Evolutionary conservation across 2,888 invertebrate genomes (phyloP), one percentile per base, ranked within the genome.

Genomic region (Physocephala rufipes): DNA sequence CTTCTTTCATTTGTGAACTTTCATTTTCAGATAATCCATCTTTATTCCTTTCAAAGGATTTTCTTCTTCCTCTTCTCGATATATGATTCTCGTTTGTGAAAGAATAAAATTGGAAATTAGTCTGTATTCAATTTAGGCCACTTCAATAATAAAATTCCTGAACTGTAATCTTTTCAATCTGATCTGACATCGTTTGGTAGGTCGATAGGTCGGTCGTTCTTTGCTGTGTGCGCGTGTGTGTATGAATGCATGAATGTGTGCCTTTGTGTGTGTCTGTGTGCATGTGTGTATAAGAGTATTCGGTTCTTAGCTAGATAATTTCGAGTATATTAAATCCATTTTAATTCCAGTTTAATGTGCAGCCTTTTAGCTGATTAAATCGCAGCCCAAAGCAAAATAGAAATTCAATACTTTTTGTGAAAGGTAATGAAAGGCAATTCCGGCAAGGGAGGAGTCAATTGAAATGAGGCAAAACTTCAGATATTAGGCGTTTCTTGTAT

Each of bases 341-440:
- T 45, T 63, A 63, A 63, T 53, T 36, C 53, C 66, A 21, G 36
- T 36, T 47, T 21, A 36, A 55, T 36, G 36, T 28, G 30, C 19
- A 36, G 21, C 66, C 55, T 53, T 36, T 66, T 66, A 66, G 55
- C 19, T 53, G 66, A 36, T 36, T 36, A 53, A 45, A 64, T 64
- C 49, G 53, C 19, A 51, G 26, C 30, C n/a, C 30, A 65, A 53
- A 28, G 2, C 66, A 53, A 53, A 53, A 36, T 66, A 21, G 43
- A 53, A 51, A 53, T 51, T 12, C 36, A 12, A 53, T 36, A n/a
- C 2, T 36, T 4, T 4, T 7, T 4, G 9, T 4, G 36, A 36
- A 9, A 36, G 36, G 36, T n/a, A n/a, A n/a, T n/a, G n/a, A n/a
- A n/a, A n/a, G n/a, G n/a, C n/a, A n/a, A 19, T 7, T 16, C 16